Evolutionary conservation across 2,113 vertebrate genomes (phyloP), one percentile per base, ranked within the genome.

Genomic region (Festucalex cinctus): DNA sequence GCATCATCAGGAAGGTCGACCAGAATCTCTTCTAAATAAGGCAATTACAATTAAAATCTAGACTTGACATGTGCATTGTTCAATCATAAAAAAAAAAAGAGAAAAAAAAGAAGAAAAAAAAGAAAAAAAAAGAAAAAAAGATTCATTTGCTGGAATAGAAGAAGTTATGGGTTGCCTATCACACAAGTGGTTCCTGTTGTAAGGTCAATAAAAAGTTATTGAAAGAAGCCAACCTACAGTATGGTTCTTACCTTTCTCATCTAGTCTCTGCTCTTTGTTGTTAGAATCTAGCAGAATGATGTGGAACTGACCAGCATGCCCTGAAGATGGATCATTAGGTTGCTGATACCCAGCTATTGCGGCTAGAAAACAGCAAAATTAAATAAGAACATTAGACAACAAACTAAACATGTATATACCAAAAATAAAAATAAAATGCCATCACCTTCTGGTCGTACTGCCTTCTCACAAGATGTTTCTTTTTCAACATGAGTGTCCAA

Each of bases 301-400:
- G 83, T 94, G 94, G 88, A 99, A 99, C 80, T 94, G 95, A 3
- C 94, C 92, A 44, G 92, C 80, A 0, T 93, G 94, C 26, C 92
- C 78, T 16, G 88, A 93, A 12, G 86, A 63, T 0, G 90, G 81
- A 62, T 95, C 95, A 59, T 90, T 89, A 2, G 95, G 90, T 54
- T 99, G 96, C 19, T 99, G 97, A 83, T 97, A 98, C 14, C 97
- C 97, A 2, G 95, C 92, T 73, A 99, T 93, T 54, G 91, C 95
- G 87, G 96, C 97, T 99, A 56, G 28, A 56, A 41, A 14, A 39
- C 7, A 49, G 54, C 13, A 36, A 32, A 13, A 44, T 54, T 8
- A 7, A 67, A 58, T 9, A 6, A 67, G 5, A 10, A 10, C 9
- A 64, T 19, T 3, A 19, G n/a, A 8, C 1, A 24, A 22, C 9